phyloP scores from a whole-genome alignment of 2,888 invertebrate species.

The Catocala fraxini region DNA sequence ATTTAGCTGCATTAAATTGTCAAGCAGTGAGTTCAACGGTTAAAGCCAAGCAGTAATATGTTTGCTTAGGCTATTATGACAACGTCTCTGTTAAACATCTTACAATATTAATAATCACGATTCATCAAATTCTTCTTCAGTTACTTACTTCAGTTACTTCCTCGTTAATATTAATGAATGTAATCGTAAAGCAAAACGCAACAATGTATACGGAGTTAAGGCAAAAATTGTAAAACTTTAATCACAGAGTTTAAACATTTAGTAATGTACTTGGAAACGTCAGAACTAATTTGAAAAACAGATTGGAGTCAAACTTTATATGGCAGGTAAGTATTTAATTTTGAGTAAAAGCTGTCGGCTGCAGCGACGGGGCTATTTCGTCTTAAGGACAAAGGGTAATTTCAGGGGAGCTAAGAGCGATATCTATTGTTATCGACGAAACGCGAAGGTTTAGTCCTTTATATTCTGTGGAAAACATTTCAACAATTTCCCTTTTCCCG shows the following conservation, averaged over 20 bases:
- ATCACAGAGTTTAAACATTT: not conserved
- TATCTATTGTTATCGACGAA: conserved; percentile 56
- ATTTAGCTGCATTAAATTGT: too few relatives aligned
- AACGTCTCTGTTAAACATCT: too few relatives aligned
- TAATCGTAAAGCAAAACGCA: not conserved
- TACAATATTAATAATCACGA: too few relatives aligned
- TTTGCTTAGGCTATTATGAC: too few relatives aligned
- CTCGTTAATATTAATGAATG: not conserved
- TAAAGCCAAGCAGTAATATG: too few relatives aligned
- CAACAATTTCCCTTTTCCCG: conserved; percentile 49
- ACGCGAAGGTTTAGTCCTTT: conserved; percentile 52
- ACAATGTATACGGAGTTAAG: not conserved
- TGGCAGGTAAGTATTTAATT: conserved; percentile 16
- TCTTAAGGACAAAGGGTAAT: conserved; percentile 49
- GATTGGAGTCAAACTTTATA: conserved; percentile 21
- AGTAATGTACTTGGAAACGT: conserved; percentile 16
- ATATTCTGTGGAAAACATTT: conserved; percentile 57
- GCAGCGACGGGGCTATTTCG: conserved; percentile 19
- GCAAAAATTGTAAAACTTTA: not conserved
- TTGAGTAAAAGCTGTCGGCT: conserved; percentile 12
- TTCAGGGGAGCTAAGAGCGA: conserved; percentile 42
- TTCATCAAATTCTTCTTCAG: too few relatives aligned
- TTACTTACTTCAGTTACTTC: not conserved
- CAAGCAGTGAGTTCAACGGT: too few relatives aligned
- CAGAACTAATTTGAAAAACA: conserved; percentile 26